Evolutionary conservation across 2,113 vertebrate genomes (phyloP), one percentile per base, ranked within the genome.

Genomic region (Furnarius figulus): DNA sequence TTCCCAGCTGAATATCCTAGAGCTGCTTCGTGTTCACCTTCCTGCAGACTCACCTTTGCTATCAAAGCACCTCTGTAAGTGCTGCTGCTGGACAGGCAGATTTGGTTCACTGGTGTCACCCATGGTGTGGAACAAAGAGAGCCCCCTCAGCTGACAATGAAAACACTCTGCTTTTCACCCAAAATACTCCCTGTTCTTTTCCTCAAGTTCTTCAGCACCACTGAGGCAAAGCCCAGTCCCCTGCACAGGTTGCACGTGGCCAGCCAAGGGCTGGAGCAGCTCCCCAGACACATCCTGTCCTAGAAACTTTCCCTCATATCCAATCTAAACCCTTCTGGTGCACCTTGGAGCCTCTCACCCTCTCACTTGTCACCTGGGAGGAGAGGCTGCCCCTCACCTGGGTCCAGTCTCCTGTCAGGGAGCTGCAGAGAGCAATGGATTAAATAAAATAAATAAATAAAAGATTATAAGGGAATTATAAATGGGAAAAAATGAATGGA

Each of bases 241-340:
- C 58, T 37, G 30, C 65, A 42, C 15, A 3, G 5, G 84, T 2
- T 28, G 5, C 35, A 10, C 0, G 0, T 22, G 47, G 39, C 30
- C 65, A 76, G 5, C 4, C n/a, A 28, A 12, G 42, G 37, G 70
- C 35, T 19, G 53, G 49, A 59, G 6, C 73, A 55, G 77, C 67
- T 40, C 46, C 25, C 31, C 55, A 65, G 39, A 37, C 19, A 7
- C 2, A 0, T 21, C 39, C 59, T 46, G 37, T 2, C 24, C 20
- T 24, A 7, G 50, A 25, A 28, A 17, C 17, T 12, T 13, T 21
- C 37, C 72, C 52, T 50, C 35, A 5, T 31, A 8, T 13, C 61
- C 42, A 17, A 1, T 8, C 8, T 1, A 35, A 30, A 13, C 14
- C 50, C 61, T 55, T 20, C 50, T 58, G 61, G 82, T 42, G 23